Evolutionary conservation across 2,888 invertebrate species (phyloP), one percentile per base, ranked within the genome.

Genomic region (Smittia aterrima): DNA sequence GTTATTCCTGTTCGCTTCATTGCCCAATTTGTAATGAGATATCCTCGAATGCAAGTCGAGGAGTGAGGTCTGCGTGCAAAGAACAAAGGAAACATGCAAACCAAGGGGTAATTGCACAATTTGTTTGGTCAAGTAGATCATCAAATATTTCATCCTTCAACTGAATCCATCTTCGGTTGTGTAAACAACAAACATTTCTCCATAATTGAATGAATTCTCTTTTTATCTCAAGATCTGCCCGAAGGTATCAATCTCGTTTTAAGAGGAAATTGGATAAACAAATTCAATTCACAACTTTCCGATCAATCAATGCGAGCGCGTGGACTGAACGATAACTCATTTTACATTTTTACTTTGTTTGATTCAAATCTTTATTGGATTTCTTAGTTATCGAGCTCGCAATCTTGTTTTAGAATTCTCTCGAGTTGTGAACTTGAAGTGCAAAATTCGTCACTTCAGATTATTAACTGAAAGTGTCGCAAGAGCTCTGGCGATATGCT

Each of bases 61-160:
- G 16, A 47, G 16, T 47, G 47, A 47, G 16, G 47, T 47, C 16
- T 47, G 47, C 47, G 47, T 47, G 47, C 47, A 47, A 47, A 47
- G 47, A 47, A 47, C 47, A 47, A 47, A 47, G 47, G n/a, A n/a
- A 47, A 47, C 32, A 32, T 32, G 32, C 6, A 18, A 47, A 16
- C n/a, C 53, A 18, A 58, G 20, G 58, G 58, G 58, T 58, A 58
- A 58, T 58, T 58, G 58, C 22, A 22, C 47, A 22, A 58, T 20
- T 58, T 58, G 22, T 58, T 58, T 58, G 58, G 58, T 58, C 58
- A 58, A 58, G 58, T 58, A 22, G 20, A 58, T 58, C 58, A 58
- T 58, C 58, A 20, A 58, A 58, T 58, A 9, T 58, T 58, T 58
- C 58, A 58, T 58, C 58, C 58, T 58, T 58, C 20, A 58, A 11